Conservation (phyloP, 1,140 invertebrate species). For the Limonius californicus region DNA sequence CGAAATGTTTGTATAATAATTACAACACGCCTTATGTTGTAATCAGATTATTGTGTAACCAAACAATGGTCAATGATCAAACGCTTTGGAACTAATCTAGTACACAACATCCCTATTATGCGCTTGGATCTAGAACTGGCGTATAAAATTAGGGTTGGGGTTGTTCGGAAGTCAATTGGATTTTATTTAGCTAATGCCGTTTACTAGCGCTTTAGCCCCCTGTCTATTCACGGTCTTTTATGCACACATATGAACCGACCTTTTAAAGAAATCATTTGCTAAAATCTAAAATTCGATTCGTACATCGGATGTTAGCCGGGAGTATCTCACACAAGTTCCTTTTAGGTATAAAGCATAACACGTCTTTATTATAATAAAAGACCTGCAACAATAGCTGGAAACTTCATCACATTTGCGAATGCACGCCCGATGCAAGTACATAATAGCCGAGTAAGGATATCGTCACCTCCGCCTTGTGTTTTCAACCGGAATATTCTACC, state of each 20-base stretch:
- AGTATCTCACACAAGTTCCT: too few relatives aligned
- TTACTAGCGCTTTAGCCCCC: slow-evolving; percentile 7
- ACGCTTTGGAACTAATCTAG: slow-evolving; percentile 23
- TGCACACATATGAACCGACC: not conserved
- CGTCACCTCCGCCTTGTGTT: slow-evolving; percentile 4
- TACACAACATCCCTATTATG: slow-evolving; percentile 5
- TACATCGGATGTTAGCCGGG: too few relatives aligned
- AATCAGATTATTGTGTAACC: not conserved
- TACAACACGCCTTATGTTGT: too few relatives aligned
- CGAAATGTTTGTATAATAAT: too few relatives aligned
- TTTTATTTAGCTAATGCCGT: slow-evolving; percentile 22
- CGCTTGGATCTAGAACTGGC: not conserved
- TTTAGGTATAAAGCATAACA: too few relatives aligned
- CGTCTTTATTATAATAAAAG: not conserved
- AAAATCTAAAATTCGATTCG: too few relatives aligned
- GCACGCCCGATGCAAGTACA: not conserved
- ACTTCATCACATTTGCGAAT: slow-evolving; percentile 13
- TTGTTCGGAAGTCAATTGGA: slow-evolving; percentile 20
- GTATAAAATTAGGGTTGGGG: slow-evolving; percentile 18
- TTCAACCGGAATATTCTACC: slow-evolving; percentile 7
- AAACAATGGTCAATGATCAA: slow-evolving; percentile 19
- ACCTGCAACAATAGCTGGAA: slow-evolving; percentile 4
- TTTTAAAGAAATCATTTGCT: slow-evolving; percentile 5
- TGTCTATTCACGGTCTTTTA: not conserved
- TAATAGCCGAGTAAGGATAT: slow-evolving; percentile 12